Percentiles rank a stretch among this genome's conserved stretches.
Evolutionary conservation across 2,113 vertebrate species (phyloP).

Genomic region (Gracilinanus agilis): DNA sequence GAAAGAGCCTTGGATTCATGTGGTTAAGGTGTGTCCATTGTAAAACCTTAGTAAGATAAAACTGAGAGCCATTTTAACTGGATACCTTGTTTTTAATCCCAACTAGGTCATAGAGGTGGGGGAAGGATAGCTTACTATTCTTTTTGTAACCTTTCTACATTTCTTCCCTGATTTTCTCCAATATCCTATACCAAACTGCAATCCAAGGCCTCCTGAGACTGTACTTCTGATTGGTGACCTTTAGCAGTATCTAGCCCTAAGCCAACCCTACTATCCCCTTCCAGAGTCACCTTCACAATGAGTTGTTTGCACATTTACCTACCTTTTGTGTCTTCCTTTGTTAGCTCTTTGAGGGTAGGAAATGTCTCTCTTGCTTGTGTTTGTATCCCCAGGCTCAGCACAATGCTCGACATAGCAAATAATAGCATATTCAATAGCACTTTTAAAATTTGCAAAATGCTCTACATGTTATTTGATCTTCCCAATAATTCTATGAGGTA

Average conservation of each 20-base stretch:
- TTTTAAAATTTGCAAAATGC: not conserved
- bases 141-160: not conserved
- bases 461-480: not conserved
- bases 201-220: not conserved
- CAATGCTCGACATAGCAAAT: not conserved
- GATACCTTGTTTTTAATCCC: slow-evolving; percentile 21
- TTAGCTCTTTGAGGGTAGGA: not conserved
- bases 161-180: not conserved
- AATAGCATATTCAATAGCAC: too few relatives aligned
- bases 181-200: not conserved
- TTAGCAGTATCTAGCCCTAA: not conserved
- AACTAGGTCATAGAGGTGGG: not conserved
- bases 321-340: not conserved
- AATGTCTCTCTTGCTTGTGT: not conserved
- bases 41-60: slow-evolving; percentile 16
- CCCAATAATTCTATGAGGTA: not conserved
- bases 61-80: slow-evolving; percentile 12
- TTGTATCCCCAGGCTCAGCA: not conserved
- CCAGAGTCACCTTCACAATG: not conserved
- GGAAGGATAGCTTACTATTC: not conserved
- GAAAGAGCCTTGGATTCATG: not conserved
- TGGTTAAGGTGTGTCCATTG: not conserved
- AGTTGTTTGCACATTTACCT: not conserved
- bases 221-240: not conserved
- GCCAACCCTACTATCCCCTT: not conserved